A percentile compares a stretch with the other conserved stretches of the same genome.
Conservation (phyloP, 2,797 vertebrate genomes). For the Moxostoma hubbsi region DNA sequence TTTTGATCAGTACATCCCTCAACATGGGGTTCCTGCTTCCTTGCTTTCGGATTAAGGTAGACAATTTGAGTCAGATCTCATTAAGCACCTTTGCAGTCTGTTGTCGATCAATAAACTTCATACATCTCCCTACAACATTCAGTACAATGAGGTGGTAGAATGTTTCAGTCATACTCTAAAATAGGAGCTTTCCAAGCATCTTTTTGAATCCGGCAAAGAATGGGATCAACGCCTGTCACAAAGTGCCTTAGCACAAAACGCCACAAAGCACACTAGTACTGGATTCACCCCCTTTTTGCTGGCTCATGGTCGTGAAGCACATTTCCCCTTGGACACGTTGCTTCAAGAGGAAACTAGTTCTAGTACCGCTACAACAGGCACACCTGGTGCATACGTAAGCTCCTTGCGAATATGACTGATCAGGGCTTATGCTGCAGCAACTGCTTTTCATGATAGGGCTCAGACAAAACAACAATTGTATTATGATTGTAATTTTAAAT, state of each 20-base stretch:
- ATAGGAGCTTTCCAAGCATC: slow-evolving; percentile 42
- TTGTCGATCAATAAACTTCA: slow-evolving; percentile 45
- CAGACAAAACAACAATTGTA: not conserved
- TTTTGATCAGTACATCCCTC: no score
- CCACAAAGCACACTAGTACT: not conserved
- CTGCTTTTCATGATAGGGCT: not conserved
- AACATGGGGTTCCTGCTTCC: no score
- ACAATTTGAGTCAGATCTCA: no score
- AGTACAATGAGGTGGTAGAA: slow-evolving; percentile 42
- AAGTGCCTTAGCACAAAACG: no score
- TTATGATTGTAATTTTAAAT: not conserved
- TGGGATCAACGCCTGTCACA: no score
- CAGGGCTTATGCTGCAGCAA: not conserved
- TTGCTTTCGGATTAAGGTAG: no score
- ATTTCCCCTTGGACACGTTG: not conserved
- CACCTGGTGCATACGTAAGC: not conserved
- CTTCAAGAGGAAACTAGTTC: not conserved
- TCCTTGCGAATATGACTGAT: not conserved
- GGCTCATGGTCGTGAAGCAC: slow-evolving; percentile 17
- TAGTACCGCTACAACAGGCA: not conserved
- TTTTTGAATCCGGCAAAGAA: no score
- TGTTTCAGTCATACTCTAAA: slow-evolving; percentile 33
- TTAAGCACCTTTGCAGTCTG: slow-evolving; percentile 28
- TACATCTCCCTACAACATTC: slow-evolving; percentile 45
- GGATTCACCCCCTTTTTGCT: slow-evolving; percentile 30